phyloP scores from a whole-genome alignment of 2,888 invertebrate species.

The Luperina nickerlii region DNA sequence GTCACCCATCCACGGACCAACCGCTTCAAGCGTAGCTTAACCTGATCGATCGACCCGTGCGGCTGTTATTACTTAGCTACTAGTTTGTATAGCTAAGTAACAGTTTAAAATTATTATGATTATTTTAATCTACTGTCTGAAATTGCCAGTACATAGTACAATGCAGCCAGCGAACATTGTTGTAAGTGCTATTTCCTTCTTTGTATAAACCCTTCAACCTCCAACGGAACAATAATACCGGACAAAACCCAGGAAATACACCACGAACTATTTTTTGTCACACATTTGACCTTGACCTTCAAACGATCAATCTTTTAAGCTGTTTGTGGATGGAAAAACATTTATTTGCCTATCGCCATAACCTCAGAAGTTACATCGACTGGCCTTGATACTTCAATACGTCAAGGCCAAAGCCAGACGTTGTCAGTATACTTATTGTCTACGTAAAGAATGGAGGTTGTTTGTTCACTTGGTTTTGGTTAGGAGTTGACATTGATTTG shows the following conservation, averaged over 20 bases:
- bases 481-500: constrained; percentile 15
- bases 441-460: not conserved
- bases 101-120: too few relatives aligned
- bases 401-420: constrained; percentile 6
- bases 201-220: not conserved
- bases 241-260: constrained; percentile 27
- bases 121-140: not conserved
- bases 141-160: not conserved
- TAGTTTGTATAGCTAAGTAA: too few relatives aligned
- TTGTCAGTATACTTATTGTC: constrained; percentile 11
- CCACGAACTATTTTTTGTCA: constrained; percentile 34
- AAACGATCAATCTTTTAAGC: constrained; percentile 45
- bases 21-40: too few relatives aligned
- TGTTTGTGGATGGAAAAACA: constrained; percentile 4
- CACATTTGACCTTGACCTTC: constrained; percentile 26
- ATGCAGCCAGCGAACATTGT: too few relatives aligned
- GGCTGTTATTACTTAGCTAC: too few relatives aligned
- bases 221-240: not conserved
- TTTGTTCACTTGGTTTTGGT: constrained; percentile 10
- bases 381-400: constrained; percentile 44
- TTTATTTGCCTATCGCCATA: constrained; percentile 29
- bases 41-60: too few relatives aligned
- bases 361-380: constrained; percentile 27
- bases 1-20: too few relatives aligned
- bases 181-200: too few relatives aligned